Evolutionary conservation across 2,797 vertebrate genomes (phyloP).

Genomic region (Sphaeramia orbicularis): DNA sequence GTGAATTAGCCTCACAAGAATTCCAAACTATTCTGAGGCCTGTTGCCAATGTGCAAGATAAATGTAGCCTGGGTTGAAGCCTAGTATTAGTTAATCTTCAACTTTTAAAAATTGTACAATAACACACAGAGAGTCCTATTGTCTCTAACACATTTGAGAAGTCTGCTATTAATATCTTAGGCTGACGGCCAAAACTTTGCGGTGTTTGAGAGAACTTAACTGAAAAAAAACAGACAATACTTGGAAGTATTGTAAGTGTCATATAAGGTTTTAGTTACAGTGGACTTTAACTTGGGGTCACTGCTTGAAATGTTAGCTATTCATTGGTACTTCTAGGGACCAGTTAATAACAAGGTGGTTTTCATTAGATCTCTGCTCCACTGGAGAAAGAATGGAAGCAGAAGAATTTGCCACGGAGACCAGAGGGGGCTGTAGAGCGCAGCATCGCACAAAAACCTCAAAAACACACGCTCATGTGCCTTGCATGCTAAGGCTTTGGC

Average conservation of each 20-base stretch:
- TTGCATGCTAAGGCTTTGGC: constrained; percentile 58
- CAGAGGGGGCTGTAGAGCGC: constrained; percentile 51
- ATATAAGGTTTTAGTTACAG: constrained; percentile 62
- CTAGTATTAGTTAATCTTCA: constrained; percentile 39
- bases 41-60: constrained; percentile 38
- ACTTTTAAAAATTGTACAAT: constrained; percentile 36
- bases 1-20: constrained; percentile 39
- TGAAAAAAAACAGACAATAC: constrained; percentile 52
- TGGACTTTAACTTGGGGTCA: constrained; percentile 60
- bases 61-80: constrained; percentile 43
- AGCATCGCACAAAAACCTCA: constrained; percentile 38
- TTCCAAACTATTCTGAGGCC: constrained; percentile 36
- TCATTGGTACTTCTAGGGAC: constrained; percentile 59
- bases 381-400: constrained; percentile 48
- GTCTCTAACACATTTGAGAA: constrained; percentile 58
- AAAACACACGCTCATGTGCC: constrained; percentile 35
- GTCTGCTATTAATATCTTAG: constrained; percentile 61
- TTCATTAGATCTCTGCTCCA: constrained; percentile 74
- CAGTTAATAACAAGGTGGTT: constrained; percentile 78
- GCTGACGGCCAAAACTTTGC: constrained; percentile 49
- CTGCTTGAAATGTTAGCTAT: constrained; percentile 69
- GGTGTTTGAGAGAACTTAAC: constrained; percentile 23
- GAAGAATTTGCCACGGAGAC: constrained; percentile 55
- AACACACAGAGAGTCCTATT: constrained; percentile 65
- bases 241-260: constrained; percentile 60